Evolutionary conservation across 2,888 invertebrate genomes (phyloP).

Genomic region (Synanthedon formicaeformis): DNA sequence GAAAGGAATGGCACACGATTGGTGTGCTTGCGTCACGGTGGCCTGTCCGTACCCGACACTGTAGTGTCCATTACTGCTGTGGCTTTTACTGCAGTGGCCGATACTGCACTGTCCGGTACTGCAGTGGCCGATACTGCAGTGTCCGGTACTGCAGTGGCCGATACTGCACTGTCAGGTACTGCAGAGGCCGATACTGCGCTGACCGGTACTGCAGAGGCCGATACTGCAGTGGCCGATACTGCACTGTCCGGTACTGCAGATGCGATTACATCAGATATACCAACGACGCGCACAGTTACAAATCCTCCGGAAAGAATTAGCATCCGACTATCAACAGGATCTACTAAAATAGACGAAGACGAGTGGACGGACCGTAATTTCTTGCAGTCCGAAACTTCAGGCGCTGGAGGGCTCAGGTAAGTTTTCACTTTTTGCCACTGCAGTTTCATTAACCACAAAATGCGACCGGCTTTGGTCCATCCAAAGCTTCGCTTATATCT

Average conservation of each 20-base stretch:
- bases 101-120: no score
- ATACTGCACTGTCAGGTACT: no score
- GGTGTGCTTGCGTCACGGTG: conserved; percentile 51
- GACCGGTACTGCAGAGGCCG: no score
- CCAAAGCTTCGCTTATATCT: no score
- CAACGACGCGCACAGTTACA: conserved; percentile 8
- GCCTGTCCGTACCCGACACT: conserved; percentile 12
- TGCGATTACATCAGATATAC: conserved; percentile 16
- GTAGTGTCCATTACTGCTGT: conserved; percentile 10
- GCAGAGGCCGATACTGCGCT: no score
- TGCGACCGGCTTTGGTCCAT: no score
- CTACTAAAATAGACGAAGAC: conserved; percentile 88
- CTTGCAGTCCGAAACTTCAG: conserved; percentile 78
- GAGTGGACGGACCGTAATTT: conserved; percentile 97
- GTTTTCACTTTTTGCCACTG: neutral
- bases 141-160: no score
- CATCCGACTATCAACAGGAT: conserved; percentile 34
- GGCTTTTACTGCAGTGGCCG: accelerated
- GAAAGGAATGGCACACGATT: conserved; percentile 47
- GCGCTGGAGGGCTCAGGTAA: conserved; percentile 49
- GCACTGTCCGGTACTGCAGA: no score
- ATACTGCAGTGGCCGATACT: no score
- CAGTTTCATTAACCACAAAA: no score
- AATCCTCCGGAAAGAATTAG: conserved; percentile 52
- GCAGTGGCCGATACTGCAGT: no score